Conservation (phyloP, 2,797 vertebrate species). For the Mallotus villosus region DNA sequence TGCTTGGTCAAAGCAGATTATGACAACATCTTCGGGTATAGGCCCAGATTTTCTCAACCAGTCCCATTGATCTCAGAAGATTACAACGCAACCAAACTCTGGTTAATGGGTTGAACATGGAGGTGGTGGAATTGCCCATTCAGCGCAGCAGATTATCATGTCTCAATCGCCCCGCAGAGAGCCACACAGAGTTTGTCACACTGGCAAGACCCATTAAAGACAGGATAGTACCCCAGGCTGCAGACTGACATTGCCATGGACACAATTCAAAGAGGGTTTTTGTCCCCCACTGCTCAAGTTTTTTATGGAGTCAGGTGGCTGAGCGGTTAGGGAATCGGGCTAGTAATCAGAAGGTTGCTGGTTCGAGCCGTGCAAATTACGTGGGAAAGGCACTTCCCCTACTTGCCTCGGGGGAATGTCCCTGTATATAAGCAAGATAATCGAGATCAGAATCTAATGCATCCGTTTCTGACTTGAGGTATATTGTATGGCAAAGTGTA, state of each 20-base stretch:
- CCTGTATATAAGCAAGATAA: too few species aligned
- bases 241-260: background rate
- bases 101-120: conserved; percentile 65
- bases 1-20: conserved; percentile 31
- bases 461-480: conserved; percentile 37
- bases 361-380: too few species aligned
- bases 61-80: conserved; percentile 53
- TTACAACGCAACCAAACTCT: conserved; percentile 54
- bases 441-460: conserved; percentile 44
- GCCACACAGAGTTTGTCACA: conserved; percentile 50
- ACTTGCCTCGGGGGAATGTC: too few species aligned
- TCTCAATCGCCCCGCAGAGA: conserved; percentile 29
- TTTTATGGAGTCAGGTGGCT: too few species aligned
- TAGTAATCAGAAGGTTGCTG: too few species aligned
- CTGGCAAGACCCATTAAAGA: conserved; percentile 39
- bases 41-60: conserved; percentile 37
- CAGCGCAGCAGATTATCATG: conserved; percentile 35
- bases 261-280: background rate
- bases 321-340: too few species aligned
- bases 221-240: conserved; percentile 34
- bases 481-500: background rate
- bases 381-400: too few species aligned
- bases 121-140: conserved; percentile 38
- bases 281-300: background rate
- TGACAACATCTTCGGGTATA: conserved; percentile 44